Base-by-base conservation (phyloP, 2,113 vertebrate species). In the Marcusenius ussheri region DNA sequence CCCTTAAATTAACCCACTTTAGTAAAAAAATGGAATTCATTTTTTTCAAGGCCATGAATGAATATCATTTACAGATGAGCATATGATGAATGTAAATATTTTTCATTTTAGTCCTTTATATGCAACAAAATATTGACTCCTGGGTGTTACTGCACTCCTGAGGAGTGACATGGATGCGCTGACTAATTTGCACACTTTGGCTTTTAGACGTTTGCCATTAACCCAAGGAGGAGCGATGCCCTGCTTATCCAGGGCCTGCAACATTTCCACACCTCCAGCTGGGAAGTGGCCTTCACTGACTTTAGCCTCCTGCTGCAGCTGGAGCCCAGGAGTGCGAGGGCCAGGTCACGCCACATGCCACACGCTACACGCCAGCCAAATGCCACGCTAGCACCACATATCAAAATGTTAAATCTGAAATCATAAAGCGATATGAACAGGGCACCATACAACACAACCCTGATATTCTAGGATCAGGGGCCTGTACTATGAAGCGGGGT, bases 261-360 rank as follows among this genome's bases (percentile, higher is more conserved):
- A 92, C 93, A 93, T 87, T 96, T 94, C 93, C 90, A 95, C 45
- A 89, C 7, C 91, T 93, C 92, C 88, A 89, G 92, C 91, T 96
- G 96, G 95, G 83, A 17, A 89, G 0, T 84, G 91, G 95, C 94
- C 88, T 92, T 95, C 91, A 90, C 93, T n/a, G 94, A 96, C 91
- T 96, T 97, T 91, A 94, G 94, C 93, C 56, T 93, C 83, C 91
- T 96, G 89, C 92, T 97, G 88, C 93, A 94, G 17, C 90, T 94
- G 92, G 93, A 96, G 2, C 91, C 91, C 51, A 83, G 39, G 35
- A 94, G 95, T 83, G 77, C 92, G 90, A 89, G 93, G 70, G 96
- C 95, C n/a, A 95, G 95, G 96, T 96, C 49, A 24, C 1, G 83
- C 24, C 49, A 49, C 84, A 8, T 6, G n/a, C 46, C 6, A 46